Evolutionary conservation across 2,797 vertebrate genomes (phyloP).

Genomic region (Peromyscus aztecus): DNA sequence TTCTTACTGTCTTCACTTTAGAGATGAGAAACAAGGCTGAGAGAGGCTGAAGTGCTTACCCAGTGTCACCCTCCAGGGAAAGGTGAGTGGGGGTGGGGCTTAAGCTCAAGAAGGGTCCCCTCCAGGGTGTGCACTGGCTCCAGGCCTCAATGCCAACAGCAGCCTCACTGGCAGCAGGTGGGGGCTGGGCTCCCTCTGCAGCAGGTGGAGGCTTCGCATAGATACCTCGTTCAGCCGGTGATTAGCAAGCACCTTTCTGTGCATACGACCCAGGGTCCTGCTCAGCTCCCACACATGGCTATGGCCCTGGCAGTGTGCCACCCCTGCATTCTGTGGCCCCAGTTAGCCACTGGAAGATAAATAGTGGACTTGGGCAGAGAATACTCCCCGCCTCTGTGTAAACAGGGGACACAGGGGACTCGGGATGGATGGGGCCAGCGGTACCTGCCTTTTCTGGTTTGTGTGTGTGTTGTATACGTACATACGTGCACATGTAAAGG

Average conservation of each 20-base stretch:
- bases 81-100: rapidly evolving
- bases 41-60: neutral
- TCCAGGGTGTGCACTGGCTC: neutral
- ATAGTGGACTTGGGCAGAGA: neutral
- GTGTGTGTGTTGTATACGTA: neutral
- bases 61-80: neutral
- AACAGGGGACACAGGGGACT: neutral
- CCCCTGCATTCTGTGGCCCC: neutral
- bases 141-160: neutral
- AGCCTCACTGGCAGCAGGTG: neutral
- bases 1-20: neutral
- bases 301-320: neutral
- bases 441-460: neutral
- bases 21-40: neutral
- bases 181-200: neutral
- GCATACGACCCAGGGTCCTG: neutral
- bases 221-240: conserved; percentile 18
- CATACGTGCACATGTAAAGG: neutral
- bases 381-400: neutral
- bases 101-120: neutral
- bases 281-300: neutral
- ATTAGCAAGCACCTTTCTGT: neutral
- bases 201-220: neutral
- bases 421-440: neutral
- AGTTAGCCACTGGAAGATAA: neutral